A percentile compares a stretch with the other conserved stretches of the same genome.
Conservation (phyloP, 1,140 invertebrate species). For the Cydia pomonella region DNA sequence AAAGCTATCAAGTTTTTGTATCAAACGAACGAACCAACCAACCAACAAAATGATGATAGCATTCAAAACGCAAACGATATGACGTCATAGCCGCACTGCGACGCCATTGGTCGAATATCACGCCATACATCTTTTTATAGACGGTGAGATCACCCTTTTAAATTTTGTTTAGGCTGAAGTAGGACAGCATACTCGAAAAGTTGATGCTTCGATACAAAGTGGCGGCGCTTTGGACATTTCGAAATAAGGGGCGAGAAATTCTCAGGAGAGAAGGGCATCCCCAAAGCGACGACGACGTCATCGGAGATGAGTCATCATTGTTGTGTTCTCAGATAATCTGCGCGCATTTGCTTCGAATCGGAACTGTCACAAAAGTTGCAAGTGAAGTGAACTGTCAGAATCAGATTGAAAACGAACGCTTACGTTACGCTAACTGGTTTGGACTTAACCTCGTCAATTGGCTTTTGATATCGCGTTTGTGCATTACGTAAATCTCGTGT, state of each 20-base stretch:
- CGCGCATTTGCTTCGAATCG: conserved; percentile 64
- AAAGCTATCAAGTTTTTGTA: neutral
- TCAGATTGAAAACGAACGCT: conserved; percentile 48
- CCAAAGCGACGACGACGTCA: conserved; percentile 73
- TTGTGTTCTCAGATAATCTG: conserved; percentile 70
- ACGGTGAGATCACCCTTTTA: conserved; percentile 69
- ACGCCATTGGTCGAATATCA: conserved; percentile 68
- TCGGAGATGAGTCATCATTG: conserved; percentile 74
- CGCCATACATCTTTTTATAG: conserved; percentile 61
- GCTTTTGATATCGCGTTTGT: conserved; percentile 36
- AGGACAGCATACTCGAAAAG: conserved; percentile 54
- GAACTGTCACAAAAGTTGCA: conserved; percentile 56
- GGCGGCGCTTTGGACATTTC: conserved; percentile 68
- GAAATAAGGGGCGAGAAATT: conserved; percentile 55
- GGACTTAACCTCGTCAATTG: conserved; percentile 36
- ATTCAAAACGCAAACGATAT: conserved; percentile 36
- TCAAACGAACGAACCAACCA: conserved; percentile 1
- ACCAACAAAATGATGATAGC: conserved; percentile 24
- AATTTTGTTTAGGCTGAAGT: conserved; percentile 55
- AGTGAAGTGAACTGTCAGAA: conserved; percentile 62
- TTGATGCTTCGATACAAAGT: conserved; percentile 49
- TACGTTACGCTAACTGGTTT: conserved; percentile 41
- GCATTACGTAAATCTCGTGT: conserved; percentile 61
- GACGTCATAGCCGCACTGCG: conserved; percentile 51
- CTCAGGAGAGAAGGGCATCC: conserved; percentile 76